Evolutionary conservation across 2,797 vertebrate species (phyloP).

Genomic region (Coregonus sp.): DNA sequence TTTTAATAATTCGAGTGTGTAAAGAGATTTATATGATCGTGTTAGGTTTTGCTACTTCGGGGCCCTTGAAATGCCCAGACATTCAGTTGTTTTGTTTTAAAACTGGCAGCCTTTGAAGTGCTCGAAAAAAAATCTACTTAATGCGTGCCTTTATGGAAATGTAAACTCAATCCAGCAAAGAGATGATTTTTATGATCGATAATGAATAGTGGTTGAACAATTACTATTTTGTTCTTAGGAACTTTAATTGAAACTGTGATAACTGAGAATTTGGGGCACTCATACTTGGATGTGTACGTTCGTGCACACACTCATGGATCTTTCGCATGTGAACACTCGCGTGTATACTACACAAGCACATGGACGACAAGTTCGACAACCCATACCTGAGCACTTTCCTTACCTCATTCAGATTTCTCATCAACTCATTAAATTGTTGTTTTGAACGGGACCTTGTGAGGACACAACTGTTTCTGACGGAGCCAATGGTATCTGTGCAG

Average conservation of each 20-base stretch:
- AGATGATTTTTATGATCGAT: not conserved
- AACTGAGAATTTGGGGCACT: conserved; percentile 12
- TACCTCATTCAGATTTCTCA: conserved; percentile 7
- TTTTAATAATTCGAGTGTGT: not conserved
- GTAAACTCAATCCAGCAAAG: not conserved
- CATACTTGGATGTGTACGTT: not conserved
- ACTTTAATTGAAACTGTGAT: not conserved
- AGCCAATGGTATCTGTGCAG: conserved; percentile 25
- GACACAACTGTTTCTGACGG: no score
- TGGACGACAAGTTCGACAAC: not conserved
- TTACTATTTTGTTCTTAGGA: not conserved
- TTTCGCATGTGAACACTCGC: not conserved
- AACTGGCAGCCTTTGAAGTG: not conserved
- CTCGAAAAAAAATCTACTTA: not conserved
- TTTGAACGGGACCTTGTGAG: no score
- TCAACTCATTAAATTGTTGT: no score
- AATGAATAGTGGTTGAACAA: not conserved
- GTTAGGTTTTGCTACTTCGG: not conserved
- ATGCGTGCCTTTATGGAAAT: not conserved
- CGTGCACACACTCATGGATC: conserved; percentile 8
- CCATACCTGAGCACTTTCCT: conserved; percentile 34
- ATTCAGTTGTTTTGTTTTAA: not conserved
- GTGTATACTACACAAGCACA: conserved; percentile 28
- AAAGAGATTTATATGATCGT: not conserved
- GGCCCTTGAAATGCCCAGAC: not conserved